These are phyloP conservation scores for Microtus ochrogaster DNA, from an alignment of 2,113 vertebrate species.

Conservation along the genomic window DNA sequence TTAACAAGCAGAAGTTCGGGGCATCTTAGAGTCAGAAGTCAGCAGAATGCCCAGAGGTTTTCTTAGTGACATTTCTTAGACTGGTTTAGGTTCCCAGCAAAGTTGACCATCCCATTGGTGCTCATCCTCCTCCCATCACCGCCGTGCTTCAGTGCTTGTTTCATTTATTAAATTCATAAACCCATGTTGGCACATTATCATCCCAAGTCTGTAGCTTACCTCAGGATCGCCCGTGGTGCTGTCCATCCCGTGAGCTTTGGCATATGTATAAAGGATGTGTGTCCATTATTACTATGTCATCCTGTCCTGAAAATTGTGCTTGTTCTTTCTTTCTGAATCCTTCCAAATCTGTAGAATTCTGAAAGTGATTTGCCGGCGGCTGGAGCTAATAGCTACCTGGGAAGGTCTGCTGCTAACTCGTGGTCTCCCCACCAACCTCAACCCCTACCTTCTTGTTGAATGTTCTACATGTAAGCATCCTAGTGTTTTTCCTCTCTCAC, in stretches of 20 bases:
- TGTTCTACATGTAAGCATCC: neutral
- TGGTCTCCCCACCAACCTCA: slow-evolving; percentile 3
- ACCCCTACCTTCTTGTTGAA: neutral
- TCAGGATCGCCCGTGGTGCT: neutral
- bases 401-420: slow-evolving; percentile 5
- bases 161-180: neutral
- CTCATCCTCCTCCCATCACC: neutral
- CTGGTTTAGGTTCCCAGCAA: neutral
- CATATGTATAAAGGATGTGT: neutral
- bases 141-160: neutral
- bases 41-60: neutral
- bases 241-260: neutral
- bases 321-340: neutral
- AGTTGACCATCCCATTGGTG: neutral
- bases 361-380: neutral
- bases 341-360: slow-evolving; percentile 16
- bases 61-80: neutral
- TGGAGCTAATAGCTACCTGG: neutral
- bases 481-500: neutral
- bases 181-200: neutral
- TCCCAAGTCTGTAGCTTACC: neutral
- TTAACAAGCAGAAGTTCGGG: slow-evolving; percentile 2
- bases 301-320: neutral
- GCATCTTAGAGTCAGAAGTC: neutral
- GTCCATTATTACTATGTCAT: neutral